phyloP scores from a whole-genome alignment of 2,113 vertebrate species.

The Dicentrarchus labrax region DNA sequence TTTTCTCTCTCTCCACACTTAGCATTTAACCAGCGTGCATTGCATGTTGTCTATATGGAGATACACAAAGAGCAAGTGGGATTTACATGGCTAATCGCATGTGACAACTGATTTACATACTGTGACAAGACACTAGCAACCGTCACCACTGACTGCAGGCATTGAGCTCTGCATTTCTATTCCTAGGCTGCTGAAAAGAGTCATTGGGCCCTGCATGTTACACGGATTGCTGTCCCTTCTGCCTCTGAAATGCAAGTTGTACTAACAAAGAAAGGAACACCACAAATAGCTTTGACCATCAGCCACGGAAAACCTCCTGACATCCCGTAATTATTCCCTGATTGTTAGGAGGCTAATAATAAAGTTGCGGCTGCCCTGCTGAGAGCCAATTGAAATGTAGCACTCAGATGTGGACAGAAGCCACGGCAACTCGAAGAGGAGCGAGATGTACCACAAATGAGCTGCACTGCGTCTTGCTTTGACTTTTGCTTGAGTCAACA shows the following conservation, averaged over 20 bases:
- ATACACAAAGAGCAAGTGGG: background rate
- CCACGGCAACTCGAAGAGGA: background rate
- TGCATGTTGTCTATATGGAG: background rate
- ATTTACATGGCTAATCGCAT: conserved; percentile 36
- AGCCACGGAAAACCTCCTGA: conserved; percentile 47
- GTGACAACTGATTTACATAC: conserved; percentile 61
- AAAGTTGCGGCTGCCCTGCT: conserved; percentile 26
- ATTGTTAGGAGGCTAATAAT: conserved; percentile 62
- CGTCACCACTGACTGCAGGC: conserved; percentile 27
- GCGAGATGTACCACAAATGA: conserved; percentile 17
- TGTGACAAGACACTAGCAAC: conserved; percentile 37
- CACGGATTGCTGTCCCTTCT: background rate
- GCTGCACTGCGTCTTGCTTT: background rate
- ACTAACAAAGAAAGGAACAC: conserved; percentile 46
- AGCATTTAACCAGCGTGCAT: background rate
- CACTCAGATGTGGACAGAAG: conserved; percentile 27
- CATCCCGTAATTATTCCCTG: conserved; percentile 74
- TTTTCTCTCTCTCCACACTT: background rate
- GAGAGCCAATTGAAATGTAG: conserved; percentile 41
- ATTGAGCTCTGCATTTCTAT: conserved; percentile 22
- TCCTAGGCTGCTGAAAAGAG: conserved; percentile 22
- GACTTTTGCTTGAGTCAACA: conserved; percentile 7
- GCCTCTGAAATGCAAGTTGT: conserved; percentile 39
- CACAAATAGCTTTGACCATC: conserved; percentile 69
- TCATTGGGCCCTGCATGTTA: conserved; percentile 6